A percentile compares a stretch with the other conserved stretches of the same genome.
Evolutionary conservation across 2,113 vertebrate species (phyloP).

Genomic region (Balaeniceps rex): DNA sequence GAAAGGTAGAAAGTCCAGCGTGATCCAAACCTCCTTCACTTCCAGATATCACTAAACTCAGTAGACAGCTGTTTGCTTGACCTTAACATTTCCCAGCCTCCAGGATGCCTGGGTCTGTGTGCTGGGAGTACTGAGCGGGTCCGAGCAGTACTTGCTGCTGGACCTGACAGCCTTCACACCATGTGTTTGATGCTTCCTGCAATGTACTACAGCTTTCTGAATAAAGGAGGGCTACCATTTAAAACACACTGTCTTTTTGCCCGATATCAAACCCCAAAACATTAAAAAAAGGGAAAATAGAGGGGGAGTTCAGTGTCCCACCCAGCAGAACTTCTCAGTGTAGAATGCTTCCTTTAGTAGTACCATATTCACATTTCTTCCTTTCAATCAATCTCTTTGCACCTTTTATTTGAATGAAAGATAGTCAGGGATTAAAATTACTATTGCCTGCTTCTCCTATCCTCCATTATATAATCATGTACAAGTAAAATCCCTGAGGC

Average conservation of each 20-base stretch:
- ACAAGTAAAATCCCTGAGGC: slow-evolving; percentile 53
- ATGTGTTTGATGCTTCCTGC: background rate
- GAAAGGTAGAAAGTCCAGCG: background rate
- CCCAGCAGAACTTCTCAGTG: background rate
- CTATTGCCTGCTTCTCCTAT: slow-evolving; percentile 10
- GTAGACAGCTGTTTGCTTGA: background rate
- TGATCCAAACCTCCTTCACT: background rate
- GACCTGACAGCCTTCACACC: background rate
- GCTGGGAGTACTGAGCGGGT: background rate
- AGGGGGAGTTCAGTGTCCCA: background rate
- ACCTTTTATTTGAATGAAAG: slow-evolving; percentile 18
- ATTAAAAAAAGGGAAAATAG: background rate
- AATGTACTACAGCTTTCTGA: background rate
- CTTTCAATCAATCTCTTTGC: background rate
- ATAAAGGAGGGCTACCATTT: background rate
- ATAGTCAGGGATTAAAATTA: slow-evolving; percentile 37
- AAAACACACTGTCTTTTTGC: background rate
- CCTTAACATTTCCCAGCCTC: background rate
- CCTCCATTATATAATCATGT: slow-evolving; percentile 40
- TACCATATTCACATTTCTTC: background rate
- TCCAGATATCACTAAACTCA: background rate
- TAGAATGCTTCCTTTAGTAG: background rate
- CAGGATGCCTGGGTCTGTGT: background rate
- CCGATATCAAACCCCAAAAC: background rate
- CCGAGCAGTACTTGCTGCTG: background rate